These are phyloP conservation scores for Aegithalos caudatus DNA, from an alignment of 2,113 vertebrate genomes.

Conservation along the genomic window DNA sequence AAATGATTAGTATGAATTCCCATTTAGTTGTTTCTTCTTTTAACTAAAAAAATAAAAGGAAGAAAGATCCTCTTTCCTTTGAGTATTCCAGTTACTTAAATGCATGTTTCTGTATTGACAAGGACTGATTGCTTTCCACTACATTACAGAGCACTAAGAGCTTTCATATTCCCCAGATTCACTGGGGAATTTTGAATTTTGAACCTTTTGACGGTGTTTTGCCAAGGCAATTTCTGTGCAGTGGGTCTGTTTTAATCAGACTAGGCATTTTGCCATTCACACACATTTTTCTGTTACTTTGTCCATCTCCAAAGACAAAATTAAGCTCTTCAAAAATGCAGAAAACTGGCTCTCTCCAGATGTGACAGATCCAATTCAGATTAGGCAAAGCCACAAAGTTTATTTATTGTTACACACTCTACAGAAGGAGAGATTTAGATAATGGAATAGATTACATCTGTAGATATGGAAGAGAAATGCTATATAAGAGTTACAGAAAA, in stretches of 20 bases:
- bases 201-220: background rate
- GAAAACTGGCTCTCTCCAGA: background rate
- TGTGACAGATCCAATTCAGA: background rate
- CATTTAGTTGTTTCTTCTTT: background rate
- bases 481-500: background rate
- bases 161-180: background rate
- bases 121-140: background rate
- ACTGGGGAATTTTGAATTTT: background rate
- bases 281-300: background rate
- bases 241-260: conserved; percentile 15
- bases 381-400: background rate
- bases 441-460: background rate
- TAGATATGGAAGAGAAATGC: background rate
- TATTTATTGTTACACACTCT: background rate
- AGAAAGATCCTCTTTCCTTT: background rate
- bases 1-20: background rate
- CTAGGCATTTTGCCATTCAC: conserved; percentile 4
- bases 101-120: background rate
- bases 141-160: background rate
- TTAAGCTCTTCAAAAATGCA: background rate
- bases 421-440: background rate
- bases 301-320: conserved; percentile 15
- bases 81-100: background rate
- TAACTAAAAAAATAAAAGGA: background rate
- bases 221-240: background rate